Evolutionary conservation across 1,140 invertebrate genomes (phyloP), one percentile per base, ranked within the genome.

Genomic region (Ruditapes philippinarum): DNA sequence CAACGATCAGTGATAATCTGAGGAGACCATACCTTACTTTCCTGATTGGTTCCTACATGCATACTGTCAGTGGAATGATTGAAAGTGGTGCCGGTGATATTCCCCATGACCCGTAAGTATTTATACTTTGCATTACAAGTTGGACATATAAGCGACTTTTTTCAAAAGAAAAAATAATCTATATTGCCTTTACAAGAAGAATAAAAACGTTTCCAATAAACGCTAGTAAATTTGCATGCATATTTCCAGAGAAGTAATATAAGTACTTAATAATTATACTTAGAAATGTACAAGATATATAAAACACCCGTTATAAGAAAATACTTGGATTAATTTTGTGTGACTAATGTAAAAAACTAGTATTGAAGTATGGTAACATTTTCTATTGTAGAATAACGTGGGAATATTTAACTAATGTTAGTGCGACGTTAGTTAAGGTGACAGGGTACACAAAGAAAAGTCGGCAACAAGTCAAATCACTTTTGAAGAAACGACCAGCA

Each of bases 71-170:
- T 42, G 93, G 94, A 3, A 94, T 95, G 92, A 94, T 95, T 49
- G 95, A 95, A 76, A 95, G 94, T 87, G 95, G 94, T 4, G 93
- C 95, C 65, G 94, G 95, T 28, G 95, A 95, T 83, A 90, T 95
- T n/a, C 94, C 94, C 22, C 93, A 94, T 89, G 93, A 94, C 79
- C 74, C 65, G 93, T 93, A n/a, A n/a, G n/a, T n/a, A n/a, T n/a
- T n/a, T n/a, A n/a, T n/a, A n/a, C n/a, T n/a, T n/a, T n/a, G n/a
- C n/a, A n/a, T n/a, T n/a, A n/a, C n/a, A n/a, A n/a, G n/a, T n/a
- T n/a, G n/a, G n/a, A n/a, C n/a, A n/a, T n/a, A n/a, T 93, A 68
- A 91, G 93, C 93, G 22, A 54, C 4, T 22, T n/a, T n/a, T 54
- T 54, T 45, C 42, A 45, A 45, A 45, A 45, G 42, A 45, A 45